Evolutionary conservation across 2,888 invertebrate genomes (phyloP), one percentile per base, ranked within the genome.

Genomic region (Priocnemis perturbator): DNA sequence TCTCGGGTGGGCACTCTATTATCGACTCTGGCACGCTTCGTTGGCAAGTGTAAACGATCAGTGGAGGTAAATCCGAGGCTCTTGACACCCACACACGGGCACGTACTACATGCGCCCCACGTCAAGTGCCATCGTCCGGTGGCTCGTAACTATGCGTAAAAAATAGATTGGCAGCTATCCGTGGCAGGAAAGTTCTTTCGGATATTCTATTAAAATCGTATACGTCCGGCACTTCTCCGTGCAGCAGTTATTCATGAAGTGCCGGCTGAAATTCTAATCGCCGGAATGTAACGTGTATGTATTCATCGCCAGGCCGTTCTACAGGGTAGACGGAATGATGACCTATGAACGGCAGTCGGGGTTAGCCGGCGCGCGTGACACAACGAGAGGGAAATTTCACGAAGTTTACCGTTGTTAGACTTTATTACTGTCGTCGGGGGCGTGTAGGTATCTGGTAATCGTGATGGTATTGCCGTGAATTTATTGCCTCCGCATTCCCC

Each of bases 31-130:
- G 53, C 48, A 58, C 44, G 37, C 61, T 45, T 60, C 48, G 50
- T 47, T 45, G 60, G 52, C 52, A 58, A 65, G 63, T 65, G 23
- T 26, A 5, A 58, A 44, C 44, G 37, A 53, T 60, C 60, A 26
- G 57, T 48, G 37, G 20, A 4, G 0, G 15, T 20, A 64, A 68
- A 68, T 50, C 44, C 26, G 57, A 44, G n/a, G 53, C 60, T 19
- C 52, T 71, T 30, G 45, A 58, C 60, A 50, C n/a, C n/a, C 50
- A 58, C 20, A 3, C 30, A 23, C 26, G 9, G 26, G n/a, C 14
- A 30, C 44, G n/a, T 37, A 37, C 30, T 17, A 57, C 20, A 23
- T 30, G 19, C 30, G 37, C 37, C 56, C 19, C 19, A 57, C 57
- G 57, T 57, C 57, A 30, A 19, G 4, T 37, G 30, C 57, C 37